Base-by-base conservation (phyloP, 2,797 vertebrate genomes). In the Hydrocynus forskahlii region DNA sequence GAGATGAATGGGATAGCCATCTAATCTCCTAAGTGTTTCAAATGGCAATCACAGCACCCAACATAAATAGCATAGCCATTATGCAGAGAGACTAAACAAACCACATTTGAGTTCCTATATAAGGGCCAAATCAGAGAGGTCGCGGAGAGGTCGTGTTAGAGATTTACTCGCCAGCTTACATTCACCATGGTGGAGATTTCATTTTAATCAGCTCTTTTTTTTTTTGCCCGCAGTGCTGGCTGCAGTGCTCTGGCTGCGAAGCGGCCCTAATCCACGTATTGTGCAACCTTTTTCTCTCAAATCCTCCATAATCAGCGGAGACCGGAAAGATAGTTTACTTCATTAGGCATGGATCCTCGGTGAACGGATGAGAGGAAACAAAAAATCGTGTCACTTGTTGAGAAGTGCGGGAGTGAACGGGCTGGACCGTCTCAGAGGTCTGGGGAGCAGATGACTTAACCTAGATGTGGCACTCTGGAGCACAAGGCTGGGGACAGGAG, bases 241-340 rank as follows among this genome's bases (percentile, higher is more conserved):
- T 68, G 60, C 69, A 83, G 81, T 54, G n/a, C 68, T 14, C 70
- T 45, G 66, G 59, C 76, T 79, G 78, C 0, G 83, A 82, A 88
- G 79, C 71, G 29, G 45, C 62, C 66, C 71, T 85, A 83, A 85
- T 84, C 81, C 78, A 59, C 60, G 43, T 40, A 76, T 76, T 83
- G 76, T 80, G 77, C 73, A 72, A 79, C 57, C 73, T 76, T 81
- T 63, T 60, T 66, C 79, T 29, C 55, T 79, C 81, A 72, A 86
- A 87, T 83, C 85, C 83, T 79, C 55, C 78, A 79, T 85, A 86
- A 89, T 86, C 72, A 88, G 84, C 72, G 62, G 83, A 86, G 50
- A 79, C 77, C 54, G 68, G 16, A 54, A 80, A 86, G 74, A 87
- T 70, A 73, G 75, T 79, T 86, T 83, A 83, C 72, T 86, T 83